Conservation (phyloP, 2,888 invertebrate genomes). For the Villa cingulata region DNA sequence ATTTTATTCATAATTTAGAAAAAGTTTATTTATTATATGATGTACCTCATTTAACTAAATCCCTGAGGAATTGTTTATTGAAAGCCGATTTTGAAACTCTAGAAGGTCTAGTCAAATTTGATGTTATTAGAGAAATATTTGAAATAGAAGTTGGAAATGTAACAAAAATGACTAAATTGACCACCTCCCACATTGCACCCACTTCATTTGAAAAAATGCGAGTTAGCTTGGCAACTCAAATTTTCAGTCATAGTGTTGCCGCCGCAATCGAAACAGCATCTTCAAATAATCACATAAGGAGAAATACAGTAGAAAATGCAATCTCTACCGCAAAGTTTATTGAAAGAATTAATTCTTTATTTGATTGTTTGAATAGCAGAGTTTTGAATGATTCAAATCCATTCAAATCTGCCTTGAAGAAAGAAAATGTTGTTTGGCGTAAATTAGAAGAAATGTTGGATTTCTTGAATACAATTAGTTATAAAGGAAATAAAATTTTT, state of each 20-base stretch:
- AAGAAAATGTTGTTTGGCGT: background rate
- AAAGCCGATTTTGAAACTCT: slow-evolving; percentile 2
- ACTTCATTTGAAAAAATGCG: slow-evolving; percentile 10
- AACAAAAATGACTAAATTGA: slow-evolving; percentile 9
- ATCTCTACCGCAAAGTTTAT: slow-evolving; percentile 5
- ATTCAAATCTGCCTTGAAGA: slow-evolving; percentile 1
- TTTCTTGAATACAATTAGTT: too few species aligned
- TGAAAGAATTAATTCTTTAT: slow-evolving; percentile 4
- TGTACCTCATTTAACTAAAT: slow-evolving; percentile 4
- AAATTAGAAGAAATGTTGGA: too few species aligned
- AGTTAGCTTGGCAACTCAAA: slow-evolving; percentile 5
- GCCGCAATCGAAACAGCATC: slow-evolving; percentile 6
- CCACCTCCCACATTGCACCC: slow-evolving; percentile 2
- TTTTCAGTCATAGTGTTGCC: slow-evolving; percentile 5
- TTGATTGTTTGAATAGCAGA: slow-evolving; percentile 9
- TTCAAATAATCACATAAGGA: slow-evolving; percentile 3
- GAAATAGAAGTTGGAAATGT: slow-evolving; percentile 7
- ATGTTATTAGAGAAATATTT: slow-evolving; percentile 5
- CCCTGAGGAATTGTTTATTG: slow-evolving; percentile 3
- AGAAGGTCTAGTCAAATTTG: background rate
- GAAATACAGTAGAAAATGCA: slow-evolving; percentile 1
- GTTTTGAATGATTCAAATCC: slow-evolving; percentile 3
- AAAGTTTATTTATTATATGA: slow-evolving; percentile 7
- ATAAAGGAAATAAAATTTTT: too few species aligned
- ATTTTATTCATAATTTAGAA: background rate